These are phyloP conservation scores for Euphysa ruthae DNA, from an alignment of 30 jellyfish, hydroid and myxozoan species.

Conservation along the genomic window DNA sequence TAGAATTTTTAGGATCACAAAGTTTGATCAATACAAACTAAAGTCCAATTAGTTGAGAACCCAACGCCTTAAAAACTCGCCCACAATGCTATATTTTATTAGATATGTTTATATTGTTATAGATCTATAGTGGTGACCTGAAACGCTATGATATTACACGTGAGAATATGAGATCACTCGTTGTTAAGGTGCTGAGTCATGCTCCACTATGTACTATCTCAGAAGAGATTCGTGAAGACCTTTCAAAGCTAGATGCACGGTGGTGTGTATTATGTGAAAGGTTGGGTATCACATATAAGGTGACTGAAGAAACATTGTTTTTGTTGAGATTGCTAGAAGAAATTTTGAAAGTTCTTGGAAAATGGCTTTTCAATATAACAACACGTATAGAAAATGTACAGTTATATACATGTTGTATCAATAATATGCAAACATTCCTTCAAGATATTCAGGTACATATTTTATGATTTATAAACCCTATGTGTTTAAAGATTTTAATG, in stretches of 20 bases:
- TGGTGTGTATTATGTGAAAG: slow-evolving; percentile 58
- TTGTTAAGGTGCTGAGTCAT: slow-evolving; percentile 55
- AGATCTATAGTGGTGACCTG: slow-evolving; percentile 52
- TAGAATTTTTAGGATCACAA: too few species aligned
- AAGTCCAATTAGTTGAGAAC: too few species aligned
- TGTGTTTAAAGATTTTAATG: too few species aligned
- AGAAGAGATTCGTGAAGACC: slow-evolving; percentile 29
- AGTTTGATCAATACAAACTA: too few species aligned
- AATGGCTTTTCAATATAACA: slow-evolving; percentile 54
- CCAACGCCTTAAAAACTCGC: too few species aligned
- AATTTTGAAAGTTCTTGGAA: slow-evolving; percentile 57
- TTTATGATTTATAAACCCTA: too few species aligned
- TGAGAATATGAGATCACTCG: slow-evolving; percentile 35
- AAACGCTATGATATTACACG: slow-evolving; percentile 44
- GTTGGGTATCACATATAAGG: slow-evolving; percentile 46
- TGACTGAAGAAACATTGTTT: slow-evolving; percentile 56
- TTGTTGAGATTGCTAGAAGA: slow-evolving; percentile 69
- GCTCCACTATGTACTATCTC: slow-evolving; percentile 68
- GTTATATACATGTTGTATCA: slow-evolving; percentile 28
- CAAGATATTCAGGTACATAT: slow-evolving; percentile 46
- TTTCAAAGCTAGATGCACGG: slow-evolving; percentile 27
- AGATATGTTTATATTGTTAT: too few species aligned
- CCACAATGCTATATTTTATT: too few species aligned
- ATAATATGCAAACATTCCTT: slow-evolving; percentile 25
- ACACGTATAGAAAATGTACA: slow-evolving; percentile 14